Conservation (phyloP, 2,113 vertebrate species). For the Leptobrachium leishanense region DNA sequence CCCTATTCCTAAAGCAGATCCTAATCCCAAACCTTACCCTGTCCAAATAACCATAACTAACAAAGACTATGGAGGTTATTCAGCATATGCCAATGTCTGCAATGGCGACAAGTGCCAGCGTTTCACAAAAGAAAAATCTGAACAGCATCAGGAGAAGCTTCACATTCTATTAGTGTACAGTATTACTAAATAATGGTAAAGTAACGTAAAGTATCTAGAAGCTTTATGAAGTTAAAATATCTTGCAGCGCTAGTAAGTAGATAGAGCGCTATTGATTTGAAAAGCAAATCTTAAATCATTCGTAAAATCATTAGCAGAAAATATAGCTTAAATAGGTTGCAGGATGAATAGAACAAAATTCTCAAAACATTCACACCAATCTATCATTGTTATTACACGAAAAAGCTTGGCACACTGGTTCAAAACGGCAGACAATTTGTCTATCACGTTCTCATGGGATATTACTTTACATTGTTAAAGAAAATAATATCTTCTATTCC, state of each 20-base stretch:
- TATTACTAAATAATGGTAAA: no score
- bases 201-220: background rate
- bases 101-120: no score
- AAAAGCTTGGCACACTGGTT: constrained; percentile 19
- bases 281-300: constrained; percentile 1
- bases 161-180: no score
- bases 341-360: constrained; percentile 6
- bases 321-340: constrained; percentile 14
- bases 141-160: no score
- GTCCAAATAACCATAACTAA: no score
- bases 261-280: constrained; percentile 2
- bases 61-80: no score
- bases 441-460: constrained; percentile 39
- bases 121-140: no score
- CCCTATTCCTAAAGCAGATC: no score
- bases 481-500: constrained; percentile 33
- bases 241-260: background rate
- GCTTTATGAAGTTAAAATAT: constrained; percentile 15
- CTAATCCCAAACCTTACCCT: no score
- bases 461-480: constrained; percentile 37
- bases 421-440: constrained; percentile 39
- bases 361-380: constrained; percentile 5
- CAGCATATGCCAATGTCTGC: no score
- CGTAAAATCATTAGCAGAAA: constrained; percentile 15
- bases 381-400: constrained; percentile 30